These are phyloP conservation scores for Dryoscopus gambensis DNA, from an alignment of 2,113 vertebrate species.

Conservation along the genomic window DNA sequence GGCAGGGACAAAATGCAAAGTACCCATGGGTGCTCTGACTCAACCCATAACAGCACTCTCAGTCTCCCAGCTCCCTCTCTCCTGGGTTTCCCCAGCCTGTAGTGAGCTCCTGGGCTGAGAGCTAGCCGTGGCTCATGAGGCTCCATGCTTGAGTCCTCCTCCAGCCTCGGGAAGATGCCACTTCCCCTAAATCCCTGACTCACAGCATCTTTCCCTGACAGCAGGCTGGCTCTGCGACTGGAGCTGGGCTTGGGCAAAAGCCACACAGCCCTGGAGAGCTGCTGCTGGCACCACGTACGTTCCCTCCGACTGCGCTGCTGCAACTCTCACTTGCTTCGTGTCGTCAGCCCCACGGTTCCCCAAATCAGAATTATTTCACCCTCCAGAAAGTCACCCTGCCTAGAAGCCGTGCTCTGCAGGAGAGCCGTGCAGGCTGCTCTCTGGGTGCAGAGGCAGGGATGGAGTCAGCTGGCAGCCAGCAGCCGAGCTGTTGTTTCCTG, in stretches of 20 bases:
- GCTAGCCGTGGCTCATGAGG: accelerated
- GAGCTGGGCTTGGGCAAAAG: not conserved
- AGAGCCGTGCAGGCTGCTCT: not conserved
- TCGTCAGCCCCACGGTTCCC: not conserved
- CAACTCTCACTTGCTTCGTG: not conserved
- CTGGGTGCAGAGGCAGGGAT: not conserved
- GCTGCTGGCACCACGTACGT: not conserved
- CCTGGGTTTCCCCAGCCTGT: not conserved
- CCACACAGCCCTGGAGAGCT: not conserved
- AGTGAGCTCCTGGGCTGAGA: not conserved
- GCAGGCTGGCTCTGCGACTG: not conserved
- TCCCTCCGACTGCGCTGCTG: not conserved
- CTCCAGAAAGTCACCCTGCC: not conserved
- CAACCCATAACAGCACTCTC: accelerated
- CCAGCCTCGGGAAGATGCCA: accelerated
- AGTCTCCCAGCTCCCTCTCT: not conserved
- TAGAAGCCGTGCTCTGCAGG: accelerated
- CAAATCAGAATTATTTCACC: not conserved
- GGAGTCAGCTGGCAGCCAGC: not conserved
- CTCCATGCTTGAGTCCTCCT: not conserved
- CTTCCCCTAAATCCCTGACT: not conserved
- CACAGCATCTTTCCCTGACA: not conserved
- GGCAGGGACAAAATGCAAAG: not conserved
- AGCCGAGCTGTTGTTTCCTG: not conserved
- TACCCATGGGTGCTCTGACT: not conserved